Percentiles rank a stretch among this genome's conserved stretches.
Evolutionary conservation across 2,888 invertebrate genomes (phyloP).

Genomic region (Drosophila kambysellisi): DNA sequence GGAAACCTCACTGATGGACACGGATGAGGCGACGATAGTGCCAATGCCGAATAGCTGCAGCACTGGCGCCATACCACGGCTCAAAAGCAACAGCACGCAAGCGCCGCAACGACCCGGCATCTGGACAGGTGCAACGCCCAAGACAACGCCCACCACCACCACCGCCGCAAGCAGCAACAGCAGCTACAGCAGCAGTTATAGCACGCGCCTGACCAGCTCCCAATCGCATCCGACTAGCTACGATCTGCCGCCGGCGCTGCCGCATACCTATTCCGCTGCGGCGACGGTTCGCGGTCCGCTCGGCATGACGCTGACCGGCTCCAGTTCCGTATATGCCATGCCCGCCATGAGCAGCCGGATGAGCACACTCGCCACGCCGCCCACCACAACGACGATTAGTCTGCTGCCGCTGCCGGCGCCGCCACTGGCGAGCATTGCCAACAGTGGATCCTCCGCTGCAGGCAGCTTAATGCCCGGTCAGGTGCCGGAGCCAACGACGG

Average conservation of each 20-base stretch:
- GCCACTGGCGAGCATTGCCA: conserved; percentile 39
- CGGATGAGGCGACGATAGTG: conserved; percentile 25
- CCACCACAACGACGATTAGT: conserved; percentile 71
- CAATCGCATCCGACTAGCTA: conserved; percentile 65
- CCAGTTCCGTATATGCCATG: conserved; percentile 70
- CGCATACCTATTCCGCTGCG: conserved; percentile 79
- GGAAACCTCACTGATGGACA: conserved; percentile 84
- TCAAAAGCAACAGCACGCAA: conserved; percentile 47
- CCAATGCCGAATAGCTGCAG: conserved; percentile 52
- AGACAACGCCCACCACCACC: conserved; percentile 57
- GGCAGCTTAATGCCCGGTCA: conserved; percentile 74
- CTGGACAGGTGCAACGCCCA: conserved; percentile 71
- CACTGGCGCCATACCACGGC: conserved; percentile 56
- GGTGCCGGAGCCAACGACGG: conserved; percentile 63
- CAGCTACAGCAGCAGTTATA: conserved; percentile 50
- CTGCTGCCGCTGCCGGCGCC: conserved; percentile 76
- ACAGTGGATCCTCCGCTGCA: conserved; percentile 32
- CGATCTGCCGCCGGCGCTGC: conserved; percentile 80
- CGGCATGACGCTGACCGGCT: conserved; percentile 77
- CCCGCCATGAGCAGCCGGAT: conserved; percentile 33
- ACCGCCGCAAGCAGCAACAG: conserved; percentile 29
- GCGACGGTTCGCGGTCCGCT: conserved; percentile 78
- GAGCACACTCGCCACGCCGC: conserved; percentile 34
- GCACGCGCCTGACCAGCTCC: conserved; percentile 67
- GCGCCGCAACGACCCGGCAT: conserved; percentile 57